Percentiles rank a stretch among this genome's conserved stretches.
Evolutionary conservation across 2,888 invertebrate genomes (phyloP).

Genomic region (Sussaba pulchella): DNA sequence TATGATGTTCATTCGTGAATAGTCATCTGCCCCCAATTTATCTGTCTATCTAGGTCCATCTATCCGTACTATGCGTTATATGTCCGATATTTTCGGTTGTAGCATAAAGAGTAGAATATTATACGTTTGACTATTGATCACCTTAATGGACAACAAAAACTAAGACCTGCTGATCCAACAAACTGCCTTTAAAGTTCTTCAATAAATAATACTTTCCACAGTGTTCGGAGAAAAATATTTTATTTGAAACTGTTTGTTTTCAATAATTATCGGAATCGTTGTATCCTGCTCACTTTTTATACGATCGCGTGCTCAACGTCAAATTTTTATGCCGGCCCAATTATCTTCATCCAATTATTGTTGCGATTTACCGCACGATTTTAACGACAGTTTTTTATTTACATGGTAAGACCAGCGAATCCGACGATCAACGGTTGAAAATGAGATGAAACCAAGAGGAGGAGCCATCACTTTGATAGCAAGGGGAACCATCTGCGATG

Average conservation of each 20-base stretch:
- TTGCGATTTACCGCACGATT: not conserved
- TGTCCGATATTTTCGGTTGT: constrained; percentile 37
- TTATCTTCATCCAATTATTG: too few species aligned
- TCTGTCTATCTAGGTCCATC: constrained; percentile 51
- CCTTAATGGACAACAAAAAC: not conserved
- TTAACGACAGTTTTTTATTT: constrained; percentile 53
- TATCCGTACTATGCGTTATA: constrained; percentile 28
- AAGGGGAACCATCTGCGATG: constrained; percentile 70
- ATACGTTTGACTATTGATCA: constrained; percentile 14
- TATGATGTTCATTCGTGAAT: constrained; percentile 54
- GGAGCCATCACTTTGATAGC: constrained; percentile 70
- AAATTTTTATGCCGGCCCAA: too few species aligned
- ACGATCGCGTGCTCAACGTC: too few species aligned
- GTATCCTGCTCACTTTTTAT: too few species aligned
- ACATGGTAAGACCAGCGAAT: constrained; percentile 63
- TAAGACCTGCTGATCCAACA: too few species aligned
- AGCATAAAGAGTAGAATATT: constrained; percentile 23
- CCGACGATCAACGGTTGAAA: constrained; percentile 10
- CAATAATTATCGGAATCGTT: too few species aligned
- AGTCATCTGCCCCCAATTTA: constrained; percentile 52
- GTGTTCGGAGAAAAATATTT: too few species aligned
- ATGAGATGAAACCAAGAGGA: constrained; percentile 33
- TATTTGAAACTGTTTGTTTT: too few species aligned
- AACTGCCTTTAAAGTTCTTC: too few species aligned
- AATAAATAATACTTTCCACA: too few species aligned